These are phyloP conservation scores for Drosophila koepferae DNA, from an alignment of 2,888 invertebrate species.

Conservation along the genomic window DNA sequence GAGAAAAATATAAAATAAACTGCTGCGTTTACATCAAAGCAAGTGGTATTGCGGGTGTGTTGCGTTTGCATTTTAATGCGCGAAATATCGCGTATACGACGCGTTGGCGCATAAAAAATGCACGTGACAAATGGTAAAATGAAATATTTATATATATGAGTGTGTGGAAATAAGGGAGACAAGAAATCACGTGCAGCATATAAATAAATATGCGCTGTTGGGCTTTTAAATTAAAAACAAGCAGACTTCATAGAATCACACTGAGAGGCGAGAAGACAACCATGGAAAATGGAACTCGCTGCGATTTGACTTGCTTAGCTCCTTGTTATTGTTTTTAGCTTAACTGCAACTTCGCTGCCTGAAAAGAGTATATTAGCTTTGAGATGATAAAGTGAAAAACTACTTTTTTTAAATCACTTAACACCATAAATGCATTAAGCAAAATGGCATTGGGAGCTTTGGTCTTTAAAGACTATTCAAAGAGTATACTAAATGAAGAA, in stretches of 20 bases:
- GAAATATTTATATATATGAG: slow-evolving; percentile 64
- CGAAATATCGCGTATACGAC: slow-evolving; percentile 63
- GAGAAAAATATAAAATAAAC: slow-evolving; percentile 34
- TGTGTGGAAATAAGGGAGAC: slow-evolving; percentile 28
- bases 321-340: slow-evolving; percentile 4
- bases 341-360: neutral
- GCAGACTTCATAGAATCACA: slow-evolving; percentile 54
- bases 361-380: slow-evolving; percentile 1
- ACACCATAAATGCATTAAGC: neutral
- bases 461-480: neutral
- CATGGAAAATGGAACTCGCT: slow-evolving; percentile 20
- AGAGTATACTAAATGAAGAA: too few species aligned
- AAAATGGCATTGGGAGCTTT: neutral
- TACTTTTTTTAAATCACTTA: too few species aligned
- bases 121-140: slow-evolving; percentile 77
- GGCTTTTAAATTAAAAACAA: slow-evolving; percentile 77
- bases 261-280: slow-evolving; percentile 16
- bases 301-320: slow-evolving; percentile 1
- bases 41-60: slow-evolving; percentile 36
- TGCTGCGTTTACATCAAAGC: slow-evolving; percentile 29
- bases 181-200: slow-evolving; percentile 71
- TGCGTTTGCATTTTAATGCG: slow-evolving; percentile 42
- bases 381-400: neutral
- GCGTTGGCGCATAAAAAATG: slow-evolving; percentile 73
- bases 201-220: slow-evolving; percentile 70